Base-by-base conservation (phyloP, 2,797 vertebrate genomes). In the Staurois parvus region DNA sequence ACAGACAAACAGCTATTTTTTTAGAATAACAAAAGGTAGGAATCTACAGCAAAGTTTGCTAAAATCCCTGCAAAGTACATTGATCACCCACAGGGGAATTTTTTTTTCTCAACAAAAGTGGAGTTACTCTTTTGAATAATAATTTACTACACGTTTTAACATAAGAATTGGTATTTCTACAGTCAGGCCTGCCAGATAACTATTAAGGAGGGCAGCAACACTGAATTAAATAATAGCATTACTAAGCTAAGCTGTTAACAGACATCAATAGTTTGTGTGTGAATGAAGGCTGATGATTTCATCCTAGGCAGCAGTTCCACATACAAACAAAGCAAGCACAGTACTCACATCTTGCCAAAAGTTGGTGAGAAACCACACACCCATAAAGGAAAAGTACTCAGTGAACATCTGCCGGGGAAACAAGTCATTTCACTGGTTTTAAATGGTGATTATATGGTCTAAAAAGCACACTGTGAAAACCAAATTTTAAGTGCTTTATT, bases 311-410 rank as follows among this genome's bases (percentile, higher is more conserved):
- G 56, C 66, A 72, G 52, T 68, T 81, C 72, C 72, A 72, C 84
- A 85, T 69, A 85, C 75, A 69, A 70, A 85, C 78, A 81, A 85
- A 85, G 78, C 45, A 62, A 37, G 72, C 78, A 76, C 72, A 74
- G 77, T 84, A 24, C 32, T 48, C 45, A 21, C 26, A 10, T 3
- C 29, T 62, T 88, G 85, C 87, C 88, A 89, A 90, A 74, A 90
- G 84, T 74, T 89, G 89, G 85, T 26, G 68, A 91, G 85, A 92
- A 93, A 91, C 66, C 76, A 88, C 73, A 78, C 30, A 89, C 80
- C 86, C 79, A 73, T n/a, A 74, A 87, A 70, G 73, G 85, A 89
- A 76, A 91, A 91, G 30, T 6, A 72, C 76, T 87, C 66, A 70
- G 64, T 48, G 81, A 84, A 84, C 73, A 85, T 85, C 81, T 88